These are phyloP conservation scores for Neocrepidodera transversa DNA, from an alignment of 2,888 invertebrate species.

Conservation along the genomic window DNA sequence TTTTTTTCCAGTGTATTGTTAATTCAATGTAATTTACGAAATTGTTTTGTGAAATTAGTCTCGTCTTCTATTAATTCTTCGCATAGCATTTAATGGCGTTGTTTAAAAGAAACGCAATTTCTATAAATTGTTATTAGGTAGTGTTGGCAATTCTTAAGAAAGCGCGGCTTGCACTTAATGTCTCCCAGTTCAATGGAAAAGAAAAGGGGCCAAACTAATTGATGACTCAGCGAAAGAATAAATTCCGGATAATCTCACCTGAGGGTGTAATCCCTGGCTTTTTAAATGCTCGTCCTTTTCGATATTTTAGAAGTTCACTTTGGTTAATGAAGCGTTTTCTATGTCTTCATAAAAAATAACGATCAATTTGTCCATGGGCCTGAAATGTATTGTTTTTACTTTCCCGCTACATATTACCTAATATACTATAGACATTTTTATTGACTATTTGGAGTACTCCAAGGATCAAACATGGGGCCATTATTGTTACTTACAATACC, in stretches of 20 bases:
- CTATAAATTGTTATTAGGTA: conserved; percentile 56
- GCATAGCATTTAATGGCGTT: conserved; percentile 58
- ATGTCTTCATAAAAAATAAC: conserved; percentile 35
- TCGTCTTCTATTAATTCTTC: conserved; percentile 58
- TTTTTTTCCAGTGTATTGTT: too few relatives aligned
- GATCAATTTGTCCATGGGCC: conserved; percentile 28
- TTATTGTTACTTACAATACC: too few relatives aligned
- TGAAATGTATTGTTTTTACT: too few relatives aligned
- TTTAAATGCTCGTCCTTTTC: conserved; percentile 39
- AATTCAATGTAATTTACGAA: too few relatives aligned
- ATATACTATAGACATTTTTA: too few relatives aligned
- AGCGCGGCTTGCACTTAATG: conserved; percentile 41
- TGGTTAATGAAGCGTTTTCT: conserved; percentile 39
- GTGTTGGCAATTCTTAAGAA: conserved; percentile 42
- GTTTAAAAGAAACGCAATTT: conserved; percentile 58
- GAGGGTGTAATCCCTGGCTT: conserved; percentile 45
- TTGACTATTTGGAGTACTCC: too few relatives aligned
- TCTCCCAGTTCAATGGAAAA: conserved; percentile 47
- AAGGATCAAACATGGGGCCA: too few relatives aligned
- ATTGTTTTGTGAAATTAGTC: conserved; percentile 1
- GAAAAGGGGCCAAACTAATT: conserved; percentile 45
- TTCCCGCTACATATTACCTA: too few relatives aligned
- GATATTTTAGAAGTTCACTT: conserved; percentile 41
- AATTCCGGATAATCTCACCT: conserved; percentile 47
- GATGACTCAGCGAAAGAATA: conserved; percentile 45